Evolutionary conservation across 23 tunicate genomes (phyloP), one percentile per base, ranked within the genome.

Genomic region (Aplidium turbinatum): DNA sequence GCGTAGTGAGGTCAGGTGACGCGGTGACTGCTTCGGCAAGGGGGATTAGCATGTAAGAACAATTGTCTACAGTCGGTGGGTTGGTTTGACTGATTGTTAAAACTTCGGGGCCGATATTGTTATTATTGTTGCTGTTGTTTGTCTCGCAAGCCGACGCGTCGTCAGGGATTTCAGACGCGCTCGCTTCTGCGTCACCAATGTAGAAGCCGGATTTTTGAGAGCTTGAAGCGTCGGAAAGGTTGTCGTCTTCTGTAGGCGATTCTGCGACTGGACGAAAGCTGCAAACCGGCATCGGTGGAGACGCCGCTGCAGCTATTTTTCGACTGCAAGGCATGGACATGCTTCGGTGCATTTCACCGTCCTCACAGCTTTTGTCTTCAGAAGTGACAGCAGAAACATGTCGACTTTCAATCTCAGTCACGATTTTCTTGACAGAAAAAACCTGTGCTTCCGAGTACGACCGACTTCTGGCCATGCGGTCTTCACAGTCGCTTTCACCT

Each of bases 281-380:
- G 2, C 18, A 3, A n/a, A n/a, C n/a, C n/a, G n/a, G n/a, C n/a
- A n/a, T n/a, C n/a, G 51, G 72, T 9, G 22, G 26, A 24, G 51
- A 22, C 21, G 9, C 26, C 7, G 36, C 47, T 29, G 85, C 56
- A 31, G 24, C 13, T 19, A 38, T 30, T 5, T 70, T 39, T 24
- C 77, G 76, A 27, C 77, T 31, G 26, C 70, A 24, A 1, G 85
- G 85, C 77, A 80, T 50, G 29, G 85, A 80, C 85, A 72, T 55
- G 45, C 65, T 80, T 0, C 85, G 48, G 29, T 57, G 63, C n/a
- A 80, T 56, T 2, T 40, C 58, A 9, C 31, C 58, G 38, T 7
- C 22, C 7, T 16, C 50, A 11, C 13, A 16, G 13, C 16, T 42
- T 16, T 11, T 16, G 11, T 42, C 50, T 16, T 42, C 50, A 42